Percentiles rank a stretch among this genome's conserved stretches.
phyloP scores from a whole-genome alignment of 37 sponge, comb jelly and placozoan genomes.

The Crambe crambe region DNA sequence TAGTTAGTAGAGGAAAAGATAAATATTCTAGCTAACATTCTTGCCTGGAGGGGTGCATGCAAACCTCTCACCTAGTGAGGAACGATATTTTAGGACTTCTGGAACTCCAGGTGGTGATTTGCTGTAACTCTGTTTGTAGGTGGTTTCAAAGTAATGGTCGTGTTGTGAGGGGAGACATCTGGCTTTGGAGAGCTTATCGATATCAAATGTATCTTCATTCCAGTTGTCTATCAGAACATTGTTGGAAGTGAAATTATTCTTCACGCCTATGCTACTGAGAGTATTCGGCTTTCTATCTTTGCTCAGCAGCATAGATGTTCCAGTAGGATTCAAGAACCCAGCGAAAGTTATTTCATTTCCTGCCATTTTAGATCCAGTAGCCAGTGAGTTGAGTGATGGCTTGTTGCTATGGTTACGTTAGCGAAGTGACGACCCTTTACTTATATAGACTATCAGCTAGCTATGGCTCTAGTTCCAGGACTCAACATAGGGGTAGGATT shows the following conservation, averaged over 20 bases:
- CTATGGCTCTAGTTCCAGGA: constrained; percentile 53
- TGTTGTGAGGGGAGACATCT: constrained; percentile 82
- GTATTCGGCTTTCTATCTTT: constrained; percentile 52
- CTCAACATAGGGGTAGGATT: constrained; percentile 63
- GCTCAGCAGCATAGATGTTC: constrained; percentile 59
- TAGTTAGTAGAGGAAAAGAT: too few relatives aligned
- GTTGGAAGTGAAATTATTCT: constrained; percentile 53
- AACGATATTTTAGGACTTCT: constrained; percentile 34
- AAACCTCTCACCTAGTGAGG: constrained; percentile 35
- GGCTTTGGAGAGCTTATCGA: constrained; percentile 33
- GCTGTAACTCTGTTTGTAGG: constrained; percentile 56
- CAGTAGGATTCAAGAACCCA: constrained; percentile 67
- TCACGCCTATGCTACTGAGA: background rate
- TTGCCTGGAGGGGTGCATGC: too few relatives aligned
- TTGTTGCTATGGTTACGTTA: background rate
- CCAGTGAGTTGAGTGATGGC: background rate
- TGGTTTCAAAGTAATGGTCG: constrained; percentile 80
- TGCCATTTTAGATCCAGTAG: constrained; percentile 1
- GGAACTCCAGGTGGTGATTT: constrained; percentile 32
- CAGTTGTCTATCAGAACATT: constrained; percentile 91
- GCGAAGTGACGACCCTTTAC: background rate
- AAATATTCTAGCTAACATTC: too few relatives aligned
- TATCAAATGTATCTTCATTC: constrained; percentile 89
- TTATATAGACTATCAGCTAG: background rate
- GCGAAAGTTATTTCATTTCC: constrained; percentile 37